phyloP scores from a whole-genome alignment of 2,113 vertebrate species.

The Eubucco bourcierii region DNA sequence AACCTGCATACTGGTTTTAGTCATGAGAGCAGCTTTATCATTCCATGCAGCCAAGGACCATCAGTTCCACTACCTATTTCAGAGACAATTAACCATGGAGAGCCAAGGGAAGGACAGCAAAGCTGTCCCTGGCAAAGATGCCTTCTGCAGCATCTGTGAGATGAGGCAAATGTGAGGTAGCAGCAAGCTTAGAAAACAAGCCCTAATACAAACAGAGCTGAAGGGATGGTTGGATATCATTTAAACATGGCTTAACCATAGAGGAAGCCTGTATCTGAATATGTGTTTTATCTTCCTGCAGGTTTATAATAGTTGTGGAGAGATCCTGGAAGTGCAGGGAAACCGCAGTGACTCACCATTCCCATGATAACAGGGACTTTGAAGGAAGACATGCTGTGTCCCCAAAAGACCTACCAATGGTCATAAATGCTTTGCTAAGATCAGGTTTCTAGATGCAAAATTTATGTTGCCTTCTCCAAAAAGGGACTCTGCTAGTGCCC shows the following conservation, averaged over 20 bases:
- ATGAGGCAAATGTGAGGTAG: not conserved
- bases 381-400: not conserved
- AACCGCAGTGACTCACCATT: not conserved
- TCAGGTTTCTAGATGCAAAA: not conserved
- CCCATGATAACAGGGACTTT: not conserved
- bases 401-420: not conserved
- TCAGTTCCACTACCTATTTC: not conserved
- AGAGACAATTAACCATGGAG: fast-evolving
- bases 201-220: not conserved
- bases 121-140: not conserved
- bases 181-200: not conserved
- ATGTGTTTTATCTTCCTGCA: not conserved
- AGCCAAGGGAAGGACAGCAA: not conserved
- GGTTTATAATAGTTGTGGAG: not conserved
- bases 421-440: not conserved
- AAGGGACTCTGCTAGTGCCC: not conserved
- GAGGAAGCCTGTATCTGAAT: not conserved
- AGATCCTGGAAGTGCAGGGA: not conserved
- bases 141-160: not conserved
- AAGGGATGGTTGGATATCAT: not conserved
- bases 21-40: not conserved
- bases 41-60: not conserved
- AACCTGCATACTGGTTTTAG: not conserved
- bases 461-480: not conserved
- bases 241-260: not conserved